phyloP scores from a whole-genome alignment of 2,113 vertebrate species.

The Passer domesticus region DNA sequence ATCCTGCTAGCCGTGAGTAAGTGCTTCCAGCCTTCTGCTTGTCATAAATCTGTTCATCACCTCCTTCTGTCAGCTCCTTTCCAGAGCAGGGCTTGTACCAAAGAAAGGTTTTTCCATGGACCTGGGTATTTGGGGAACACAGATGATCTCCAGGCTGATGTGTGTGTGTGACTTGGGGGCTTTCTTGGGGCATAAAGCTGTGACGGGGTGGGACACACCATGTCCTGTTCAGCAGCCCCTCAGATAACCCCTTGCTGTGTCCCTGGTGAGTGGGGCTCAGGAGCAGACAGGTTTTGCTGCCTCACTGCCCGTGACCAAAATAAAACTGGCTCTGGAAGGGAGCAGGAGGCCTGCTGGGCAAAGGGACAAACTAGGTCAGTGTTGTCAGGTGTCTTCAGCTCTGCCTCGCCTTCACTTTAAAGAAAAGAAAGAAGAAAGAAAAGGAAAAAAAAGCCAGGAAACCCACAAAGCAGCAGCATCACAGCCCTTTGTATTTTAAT shows the following conservation, averaged over 20 bases:
- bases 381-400: not conserved
- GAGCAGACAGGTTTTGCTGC: not conserved
- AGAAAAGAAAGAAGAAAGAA: not conserved
- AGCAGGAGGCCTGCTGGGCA: not conserved
- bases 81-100: not conserved
- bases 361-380: not conserved
- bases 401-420: not conserved
- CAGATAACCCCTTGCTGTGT: fast-evolving
- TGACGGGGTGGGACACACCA: not conserved
- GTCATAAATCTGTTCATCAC: not conserved
- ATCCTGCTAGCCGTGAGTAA: not conserved
- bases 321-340: not conserved
- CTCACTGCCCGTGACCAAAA: not conserved
- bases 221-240: not conserved
- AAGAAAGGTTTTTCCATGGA: not conserved
- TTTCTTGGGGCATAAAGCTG: not conserved
- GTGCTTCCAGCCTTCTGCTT: constrained; percentile 31
- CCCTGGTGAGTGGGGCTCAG: fast-evolving
- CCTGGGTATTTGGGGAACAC: not conserved
- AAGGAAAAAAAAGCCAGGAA: no score
- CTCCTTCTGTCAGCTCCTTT: not conserved
- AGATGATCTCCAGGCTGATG: fast-evolving
- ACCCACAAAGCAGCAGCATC: not conserved
- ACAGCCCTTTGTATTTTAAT: not conserved
- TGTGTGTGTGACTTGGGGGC: not conserved